Conservation (phyloP, 2,888 invertebrate genomes). For the Polylopha cassiicola region DNA sequence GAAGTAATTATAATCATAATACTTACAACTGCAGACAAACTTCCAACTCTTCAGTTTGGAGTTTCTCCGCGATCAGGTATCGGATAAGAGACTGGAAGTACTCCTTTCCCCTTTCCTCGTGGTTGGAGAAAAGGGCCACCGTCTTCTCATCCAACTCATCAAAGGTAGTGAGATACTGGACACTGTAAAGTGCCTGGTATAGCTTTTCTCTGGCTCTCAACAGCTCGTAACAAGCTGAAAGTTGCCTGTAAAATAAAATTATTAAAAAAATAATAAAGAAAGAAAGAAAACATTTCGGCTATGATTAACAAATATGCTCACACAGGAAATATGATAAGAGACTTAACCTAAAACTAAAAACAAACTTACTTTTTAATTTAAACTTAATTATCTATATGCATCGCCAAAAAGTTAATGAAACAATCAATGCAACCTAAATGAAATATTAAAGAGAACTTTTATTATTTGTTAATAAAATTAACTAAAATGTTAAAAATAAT, state of each 20-base stretch:
- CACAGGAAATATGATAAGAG: too few relatives aligned
- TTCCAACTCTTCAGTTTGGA: constrained; percentile 35
- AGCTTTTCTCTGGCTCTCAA: constrained; percentile 51
- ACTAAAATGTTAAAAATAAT: too few relatives aligned
- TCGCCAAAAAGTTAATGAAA: too few relatives aligned
- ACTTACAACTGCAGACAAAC: constrained; percentile 46
- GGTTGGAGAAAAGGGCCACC: constrained; percentile 31
- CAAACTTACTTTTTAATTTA: too few relatives aligned
- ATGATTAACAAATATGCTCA: too few relatives aligned
- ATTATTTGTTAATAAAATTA: too few relatives aligned
- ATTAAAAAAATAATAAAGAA: constrained; percentile 1
- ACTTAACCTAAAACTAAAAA: too few relatives aligned
- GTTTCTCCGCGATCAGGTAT: constrained; percentile 46
- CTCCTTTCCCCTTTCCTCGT: constrained; percentile 41
- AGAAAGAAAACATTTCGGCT: too few relatives aligned
- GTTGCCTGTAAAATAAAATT: constrained; percentile 43
- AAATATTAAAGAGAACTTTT: too few relatives aligned
- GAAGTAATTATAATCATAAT: constrained; percentile 16
- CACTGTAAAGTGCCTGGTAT: constrained; percentile 6
- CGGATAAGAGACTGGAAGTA: constrained; percentile 43
- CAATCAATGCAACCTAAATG: too few relatives aligned
- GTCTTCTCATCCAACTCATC: constrained; percentile 22
- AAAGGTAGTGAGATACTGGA: constrained; percentile 4
- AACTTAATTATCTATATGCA: too few relatives aligned
- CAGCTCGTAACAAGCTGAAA: constrained; percentile 52